These are phyloP conservation scores for Stichodactyla helianthus DNA, from an alignment of 64 coral and sea anemone genomes.

Conservation along the genomic window DNA sequence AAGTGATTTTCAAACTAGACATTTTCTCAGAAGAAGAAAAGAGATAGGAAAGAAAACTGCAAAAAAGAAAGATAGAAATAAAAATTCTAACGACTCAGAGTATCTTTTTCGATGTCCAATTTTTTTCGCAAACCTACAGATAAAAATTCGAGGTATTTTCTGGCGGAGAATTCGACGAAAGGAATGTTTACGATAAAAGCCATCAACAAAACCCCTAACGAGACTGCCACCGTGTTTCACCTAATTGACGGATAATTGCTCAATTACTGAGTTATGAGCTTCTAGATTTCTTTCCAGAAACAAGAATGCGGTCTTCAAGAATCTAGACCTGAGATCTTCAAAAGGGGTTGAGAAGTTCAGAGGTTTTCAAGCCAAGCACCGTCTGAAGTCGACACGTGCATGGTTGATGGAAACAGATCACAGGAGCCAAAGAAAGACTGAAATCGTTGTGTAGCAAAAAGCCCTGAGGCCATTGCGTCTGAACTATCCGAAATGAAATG, in stretches of 20 bases:
- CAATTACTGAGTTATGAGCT: neutral
- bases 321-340: neutral
- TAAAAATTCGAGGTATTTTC: neutral
- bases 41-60: too few relatives aligned
- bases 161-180: neutral
- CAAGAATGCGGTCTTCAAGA: neutral
- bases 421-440: neutral
- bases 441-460: neutral
- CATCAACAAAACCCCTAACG: neutral
- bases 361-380: neutral
- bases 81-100: too few relatives aligned
- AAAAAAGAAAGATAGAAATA: too few relatives aligned
- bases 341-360: constrained; percentile 19
- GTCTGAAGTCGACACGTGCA: neutral
- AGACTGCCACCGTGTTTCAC: neutral
- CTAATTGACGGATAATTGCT: constrained; percentile 10
- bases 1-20: too few relatives aligned
- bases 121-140: too few relatives aligned
- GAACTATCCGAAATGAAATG: neutral
- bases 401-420: neutral
- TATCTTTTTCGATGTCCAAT: too few relatives aligned
- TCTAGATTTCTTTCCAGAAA: constrained; percentile 5
- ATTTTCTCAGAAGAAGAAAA: too few relatives aligned
- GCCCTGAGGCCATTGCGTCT: neutral
- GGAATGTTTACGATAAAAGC: neutral